Evolutionary conservation across 2,888 invertebrate genomes (phyloP).

Genomic region (Drosophila quinaria): DNA sequence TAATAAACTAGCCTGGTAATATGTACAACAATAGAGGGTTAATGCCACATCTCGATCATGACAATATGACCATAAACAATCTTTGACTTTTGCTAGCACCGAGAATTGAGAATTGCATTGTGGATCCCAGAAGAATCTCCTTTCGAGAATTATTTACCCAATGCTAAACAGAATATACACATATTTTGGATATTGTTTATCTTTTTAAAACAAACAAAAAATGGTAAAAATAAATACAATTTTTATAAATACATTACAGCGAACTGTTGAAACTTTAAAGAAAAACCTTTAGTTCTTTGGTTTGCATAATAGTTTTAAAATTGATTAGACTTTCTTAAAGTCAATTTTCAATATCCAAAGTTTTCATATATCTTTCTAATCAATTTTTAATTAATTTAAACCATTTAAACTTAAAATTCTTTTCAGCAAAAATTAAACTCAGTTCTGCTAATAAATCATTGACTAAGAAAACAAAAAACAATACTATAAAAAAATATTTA

Average conservation of each 20-base stretch:
- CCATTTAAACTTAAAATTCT: no score
- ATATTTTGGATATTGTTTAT: constrained; percentile 49
- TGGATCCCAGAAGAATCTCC: not conserved
- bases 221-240: constrained; percentile 60
- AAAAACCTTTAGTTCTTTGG: not conserved
- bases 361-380: no score
- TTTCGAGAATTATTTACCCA: not conserved
- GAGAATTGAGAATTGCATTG: constrained; percentile 1
- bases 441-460: not conserved
- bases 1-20: constrained; percentile 76
- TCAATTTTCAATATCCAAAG: no score
- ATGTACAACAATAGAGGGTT: constrained; percentile 42
- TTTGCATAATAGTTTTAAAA: not conserved
- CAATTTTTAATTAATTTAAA: no score
- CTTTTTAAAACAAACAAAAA: constrained; percentile 52
- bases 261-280: not conserved
- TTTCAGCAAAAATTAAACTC: not conserved
- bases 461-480: not conserved
- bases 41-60: not conserved
- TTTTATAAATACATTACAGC: constrained; percentile 18
- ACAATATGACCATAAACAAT: not conserved
- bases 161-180: constrained; percentile 7
- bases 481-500: not conserved
- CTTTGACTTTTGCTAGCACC: not conserved
- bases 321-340: not conserved